Conservation (phyloP, 2,797 vertebrate species). For the Tapera naevia region DNA sequence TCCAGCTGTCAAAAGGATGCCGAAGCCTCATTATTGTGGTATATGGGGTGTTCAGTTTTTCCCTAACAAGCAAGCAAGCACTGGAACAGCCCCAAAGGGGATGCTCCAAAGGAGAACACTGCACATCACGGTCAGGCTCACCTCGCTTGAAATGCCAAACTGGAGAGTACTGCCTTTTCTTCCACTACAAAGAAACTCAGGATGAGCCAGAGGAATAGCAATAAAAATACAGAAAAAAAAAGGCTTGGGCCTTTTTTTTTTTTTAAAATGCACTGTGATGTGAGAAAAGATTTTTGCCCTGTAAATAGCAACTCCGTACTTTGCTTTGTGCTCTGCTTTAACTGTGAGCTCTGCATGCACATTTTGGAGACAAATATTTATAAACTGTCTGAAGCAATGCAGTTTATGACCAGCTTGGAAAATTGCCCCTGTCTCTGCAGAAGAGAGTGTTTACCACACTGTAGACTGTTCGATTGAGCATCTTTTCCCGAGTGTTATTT, state of each 20-base stretch:
- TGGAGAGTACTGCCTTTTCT: neutral
- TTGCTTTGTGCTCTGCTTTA: neutral
- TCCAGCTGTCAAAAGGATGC: neutral
- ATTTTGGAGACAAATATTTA: conserved; percentile 25
- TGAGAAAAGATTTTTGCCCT: neutral
- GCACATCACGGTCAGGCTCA: fast-evolving
- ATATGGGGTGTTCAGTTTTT: neutral
- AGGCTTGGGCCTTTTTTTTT: neutral
- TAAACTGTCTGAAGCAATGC: neutral
- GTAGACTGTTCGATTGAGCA: neutral
- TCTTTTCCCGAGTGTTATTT: neutral
- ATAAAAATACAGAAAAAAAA: neutral
- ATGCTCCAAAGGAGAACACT: fast-evolving
- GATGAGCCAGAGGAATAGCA: neutral
- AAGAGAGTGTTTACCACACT: neutral
- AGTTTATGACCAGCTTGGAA: conserved; percentile 8
- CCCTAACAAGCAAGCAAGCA: neutral
- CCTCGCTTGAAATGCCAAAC: neutral
- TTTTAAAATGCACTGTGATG: neutral
- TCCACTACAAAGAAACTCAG: neutral
- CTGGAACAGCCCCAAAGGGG: neutral
- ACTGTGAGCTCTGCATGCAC: neutral
- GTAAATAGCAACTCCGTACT: neutral
- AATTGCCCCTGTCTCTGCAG: neutral
- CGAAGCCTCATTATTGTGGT: neutral